Evolutionary conservation across 1,140 invertebrate genomes (phyloP), one percentile per base, ranked within the genome.

Genomic region (Oedothorax gibbosus): DNA sequence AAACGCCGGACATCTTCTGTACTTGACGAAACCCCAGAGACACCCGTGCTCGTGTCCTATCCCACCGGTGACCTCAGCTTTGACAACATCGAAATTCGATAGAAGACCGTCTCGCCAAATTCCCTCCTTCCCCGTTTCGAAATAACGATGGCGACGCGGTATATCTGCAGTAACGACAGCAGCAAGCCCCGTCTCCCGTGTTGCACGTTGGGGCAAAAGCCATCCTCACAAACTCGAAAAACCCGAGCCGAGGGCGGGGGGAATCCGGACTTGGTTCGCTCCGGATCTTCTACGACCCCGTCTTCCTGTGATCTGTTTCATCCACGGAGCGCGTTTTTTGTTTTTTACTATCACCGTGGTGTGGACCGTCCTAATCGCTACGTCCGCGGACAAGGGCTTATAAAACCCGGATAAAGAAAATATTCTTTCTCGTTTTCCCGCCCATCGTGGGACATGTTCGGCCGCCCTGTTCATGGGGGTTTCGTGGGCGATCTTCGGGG

Each of bases 321-420:
- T 18, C 20, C 71, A 73, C 11, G 56, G 71, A 14, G n/a, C 18
- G 3, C n/a, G n/a, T n/a, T n/a, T n/a, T n/a, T 50, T 20, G 51
- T 10, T 7, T 4, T 73, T 54, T 18, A 15, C 20, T 7, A 54
- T 18, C 8, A 54, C 53, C 6, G 20, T 56, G 11, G 14, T 18
- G 9, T 73, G 71, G 71, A 73, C 71, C 2, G 56, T 73, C n/a
- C 4, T 73, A 0, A 20, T 73, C 11, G 71, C 49, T n/a, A n/a
- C 15, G 53, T n/a, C 8, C 10, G 71, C 3, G n/a, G 71, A 73
- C 51, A 53, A 56, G 11, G 71, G 9, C 15, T n/a, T 73, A 9
- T 14, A 35, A 4, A n/a, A n/a, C n/a, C n/a, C 15, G 14, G 11
- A 11, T 6, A 2, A 7, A 54, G 7, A 14, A 35, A 51, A 14